Conservation (phyloP, 2,888 invertebrate species). For the Zygaena filipendulae region DNA sequence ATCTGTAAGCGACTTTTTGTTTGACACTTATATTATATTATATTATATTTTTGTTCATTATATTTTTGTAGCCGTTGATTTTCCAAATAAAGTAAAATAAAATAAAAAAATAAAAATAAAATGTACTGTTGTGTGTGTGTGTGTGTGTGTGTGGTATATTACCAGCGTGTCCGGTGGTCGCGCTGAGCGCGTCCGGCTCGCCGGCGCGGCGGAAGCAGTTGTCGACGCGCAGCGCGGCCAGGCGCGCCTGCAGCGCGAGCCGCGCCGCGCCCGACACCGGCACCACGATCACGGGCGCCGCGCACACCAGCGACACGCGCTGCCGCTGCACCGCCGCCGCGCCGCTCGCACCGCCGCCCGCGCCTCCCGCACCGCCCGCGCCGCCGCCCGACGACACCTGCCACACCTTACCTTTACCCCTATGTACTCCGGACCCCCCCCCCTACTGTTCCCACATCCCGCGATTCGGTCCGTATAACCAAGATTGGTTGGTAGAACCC, state of each 20-base stretch:
- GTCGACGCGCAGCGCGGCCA: constrained; percentile 80
- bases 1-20: no score
- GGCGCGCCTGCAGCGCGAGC: constrained; percentile 81
- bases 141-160: neutral
- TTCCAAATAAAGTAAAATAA: no score
- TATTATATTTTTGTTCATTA: no score
- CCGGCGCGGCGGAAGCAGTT: constrained; percentile 78
- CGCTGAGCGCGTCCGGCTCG: constrained; percentile 61
- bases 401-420: no score
- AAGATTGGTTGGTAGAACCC: no score
- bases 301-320: constrained; percentile 61
- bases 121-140: no score
- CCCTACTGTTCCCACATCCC: constrained; percentile 20
- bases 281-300: constrained; percentile 83
- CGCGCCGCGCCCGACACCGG: constrained; percentile 86
- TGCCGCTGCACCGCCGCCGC: constrained; percentile 71
- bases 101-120: no score
- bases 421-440: no score
- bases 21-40: no score
- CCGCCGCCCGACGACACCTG: constrained; percentile 34
- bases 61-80: no score
- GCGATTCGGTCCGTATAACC: no score
- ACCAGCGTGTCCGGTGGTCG: constrained; percentile 36
- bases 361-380: constrained; percentile 70
- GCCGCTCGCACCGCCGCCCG: constrained; percentile 33